Conservation (phyloP, 2,113 vertebrate species). For the Rhipidura dahli region DNA sequence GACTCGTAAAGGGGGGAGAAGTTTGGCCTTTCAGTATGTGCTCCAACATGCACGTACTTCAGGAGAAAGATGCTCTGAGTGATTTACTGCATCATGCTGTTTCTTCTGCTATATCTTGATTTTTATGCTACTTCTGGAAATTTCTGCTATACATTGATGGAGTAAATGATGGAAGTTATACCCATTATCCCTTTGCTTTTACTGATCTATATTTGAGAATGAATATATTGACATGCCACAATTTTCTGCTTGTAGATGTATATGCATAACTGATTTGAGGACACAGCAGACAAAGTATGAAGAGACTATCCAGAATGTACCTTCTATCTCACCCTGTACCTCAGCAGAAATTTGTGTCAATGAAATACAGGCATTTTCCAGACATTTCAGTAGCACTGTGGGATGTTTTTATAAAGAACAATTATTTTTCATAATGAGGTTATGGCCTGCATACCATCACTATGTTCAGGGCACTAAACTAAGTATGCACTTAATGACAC, state of each 20-base stretch:
- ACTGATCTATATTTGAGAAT: neutral
- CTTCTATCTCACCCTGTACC: neutral
- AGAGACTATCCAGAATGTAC: neutral
- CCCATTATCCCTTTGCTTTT: neutral
- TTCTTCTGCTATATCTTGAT: neutral
- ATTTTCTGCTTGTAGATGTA: neutral
- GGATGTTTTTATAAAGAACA: neutral
- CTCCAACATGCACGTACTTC: neutral
- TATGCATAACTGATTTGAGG: neutral
- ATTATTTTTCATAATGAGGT: neutral
- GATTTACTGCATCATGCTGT: neutral
- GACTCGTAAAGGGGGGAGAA: fast-evolving
- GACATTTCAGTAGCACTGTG: neutral
- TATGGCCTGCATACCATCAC: neutral
- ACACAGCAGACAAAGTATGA: neutral
- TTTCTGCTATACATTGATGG: neutral
- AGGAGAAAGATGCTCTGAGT: neutral
- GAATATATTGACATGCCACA: neutral
- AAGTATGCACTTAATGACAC: neutral
- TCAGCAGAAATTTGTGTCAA: neutral
- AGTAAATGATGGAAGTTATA: neutral
- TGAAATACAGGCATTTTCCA: neutral
- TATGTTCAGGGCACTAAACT: neutral
- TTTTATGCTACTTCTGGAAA: neutral
- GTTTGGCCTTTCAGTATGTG: neutral